Conservation (phyloP, 2,888 invertebrate species). For the Eupsilia transversa region DNA sequence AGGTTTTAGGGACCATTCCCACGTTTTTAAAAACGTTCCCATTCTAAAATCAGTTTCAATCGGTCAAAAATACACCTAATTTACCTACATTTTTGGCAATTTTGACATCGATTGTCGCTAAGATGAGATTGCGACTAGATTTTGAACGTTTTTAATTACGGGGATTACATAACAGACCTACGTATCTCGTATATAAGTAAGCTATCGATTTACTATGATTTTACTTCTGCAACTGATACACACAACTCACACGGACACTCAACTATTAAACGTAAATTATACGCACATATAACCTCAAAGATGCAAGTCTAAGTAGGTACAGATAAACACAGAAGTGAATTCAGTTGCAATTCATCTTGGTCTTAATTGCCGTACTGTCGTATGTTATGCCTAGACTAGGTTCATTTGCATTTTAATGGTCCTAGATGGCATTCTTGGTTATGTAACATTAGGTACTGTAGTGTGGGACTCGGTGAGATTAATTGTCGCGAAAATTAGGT, state of each 20-base stretch:
- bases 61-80: not conserved
- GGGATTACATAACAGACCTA: not conserved
- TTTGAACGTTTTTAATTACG: not conserved
- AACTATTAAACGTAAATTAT: conserved; percentile 30
- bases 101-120: not conserved
- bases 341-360: conserved; percentile 25
- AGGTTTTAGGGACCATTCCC: not conserved
- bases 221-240: not conserved
- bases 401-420: conserved; percentile 60
- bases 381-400: conserved; percentile 44
- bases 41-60: not conserved
- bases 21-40: not conserved
- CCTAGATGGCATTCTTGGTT: conserved; percentile 33
- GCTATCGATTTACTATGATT: not conserved
- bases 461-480: conserved; percentile 40
- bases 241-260: no score
- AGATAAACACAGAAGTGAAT: conserved; percentile 37
- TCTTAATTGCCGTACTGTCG: conserved; percentile 56
- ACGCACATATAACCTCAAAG: conserved; percentile 1
- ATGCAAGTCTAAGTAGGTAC: conserved; percentile 25
- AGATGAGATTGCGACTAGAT: not conserved
- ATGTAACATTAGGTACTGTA: conserved; percentile 31
- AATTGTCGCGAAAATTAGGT: conserved; percentile 25
- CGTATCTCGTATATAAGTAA: not conserved
- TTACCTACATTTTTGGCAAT: not conserved